Percentiles rank a stretch among this genome's conserved stretches.
Evolutionary conservation across 2,113 vertebrate genomes (phyloP).

Genomic region (Nannospalax galili): DNA sequence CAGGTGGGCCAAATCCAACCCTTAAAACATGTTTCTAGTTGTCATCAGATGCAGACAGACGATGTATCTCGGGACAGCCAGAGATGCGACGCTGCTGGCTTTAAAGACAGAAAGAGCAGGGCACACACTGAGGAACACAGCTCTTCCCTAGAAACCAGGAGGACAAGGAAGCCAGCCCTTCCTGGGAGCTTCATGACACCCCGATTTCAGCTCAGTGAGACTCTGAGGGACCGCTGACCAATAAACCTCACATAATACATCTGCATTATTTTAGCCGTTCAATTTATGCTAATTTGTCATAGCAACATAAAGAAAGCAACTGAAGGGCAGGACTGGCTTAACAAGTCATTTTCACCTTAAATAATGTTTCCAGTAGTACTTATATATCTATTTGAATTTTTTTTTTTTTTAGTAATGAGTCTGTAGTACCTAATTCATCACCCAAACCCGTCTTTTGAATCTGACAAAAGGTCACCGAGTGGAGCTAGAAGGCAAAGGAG

Average conservation of each 20-base stretch:
- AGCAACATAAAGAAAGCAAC: background rate
- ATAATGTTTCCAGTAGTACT: background rate
- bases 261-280: background rate
- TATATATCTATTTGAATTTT: background rate
- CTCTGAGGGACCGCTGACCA: background rate
- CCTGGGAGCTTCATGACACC: too few species aligned
- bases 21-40: background rate
- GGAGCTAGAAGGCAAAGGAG: background rate
- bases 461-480: background rate
- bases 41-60: background rate
- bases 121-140: background rate
- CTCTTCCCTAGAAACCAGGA: background rate
- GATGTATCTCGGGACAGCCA: background rate
- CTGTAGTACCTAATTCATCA: background rate
- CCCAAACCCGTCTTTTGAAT: background rate
- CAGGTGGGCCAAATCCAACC: background rate
- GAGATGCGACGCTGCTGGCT: rapidly evolving
- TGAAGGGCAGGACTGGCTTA: background rate
- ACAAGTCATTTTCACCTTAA: background rate
- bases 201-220: background rate
- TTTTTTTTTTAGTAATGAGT: background rate
- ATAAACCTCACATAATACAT: background rate
- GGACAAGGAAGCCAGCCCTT: background rate
- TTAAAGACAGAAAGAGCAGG: background rate
- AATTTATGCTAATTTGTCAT: background rate